These are phyloP conservation scores for Goniozus legneri DNA, from an alignment of 1,140 invertebrate species.

Conservation along the genomic window DNA sequence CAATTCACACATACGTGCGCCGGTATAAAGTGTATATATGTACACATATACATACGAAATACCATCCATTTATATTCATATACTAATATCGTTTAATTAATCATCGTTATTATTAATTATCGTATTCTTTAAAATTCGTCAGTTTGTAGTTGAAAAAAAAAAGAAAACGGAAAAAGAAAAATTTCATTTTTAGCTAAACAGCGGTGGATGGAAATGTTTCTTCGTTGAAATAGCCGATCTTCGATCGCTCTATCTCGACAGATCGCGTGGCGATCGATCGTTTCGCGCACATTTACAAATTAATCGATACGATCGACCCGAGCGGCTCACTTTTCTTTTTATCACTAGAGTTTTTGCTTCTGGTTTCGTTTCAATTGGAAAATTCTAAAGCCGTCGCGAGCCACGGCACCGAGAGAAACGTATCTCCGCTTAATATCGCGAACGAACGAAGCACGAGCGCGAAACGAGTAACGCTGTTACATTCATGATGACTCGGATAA, in stretches of 20 bases:
- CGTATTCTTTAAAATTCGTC: slow-evolving; percentile 37
- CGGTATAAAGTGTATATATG: slow-evolving; percentile 48
- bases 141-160: slow-evolving; percentile 31
- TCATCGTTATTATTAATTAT: slow-evolving; percentile 39
- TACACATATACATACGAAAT: slow-evolving; percentile 52
- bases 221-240: slow-evolving; percentile 31
- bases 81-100: slow-evolving; percentile 35
- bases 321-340: slow-evolving; percentile 29
- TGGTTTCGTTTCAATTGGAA: slow-evolving; percentile 28
- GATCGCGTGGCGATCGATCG: slow-evolving; percentile 21
- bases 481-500: not conserved
- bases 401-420: not conserved
- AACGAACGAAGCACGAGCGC: slow-evolving; percentile 10
- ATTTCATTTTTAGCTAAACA: slow-evolving; percentile 31
- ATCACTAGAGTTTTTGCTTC: slow-evolving; percentile 26
- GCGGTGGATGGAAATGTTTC: slow-evolving; percentile 49
- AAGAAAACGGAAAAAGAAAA: too few relatives aligned
- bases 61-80: slow-evolving; percentile 48
- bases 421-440: not conserved
- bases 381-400: slow-evolving; percentile 21
- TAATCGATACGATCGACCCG: slow-evolving; percentile 22
- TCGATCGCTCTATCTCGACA: slow-evolving; percentile 12
- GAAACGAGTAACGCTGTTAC: slow-evolving; percentile 21
- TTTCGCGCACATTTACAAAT: slow-evolving; percentile 35
- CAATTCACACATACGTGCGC: slow-evolving; percentile 27